These are phyloP conservation scores for Drosophila meridiana DNA, from an alignment of 2,888 invertebrate species.

Conservation along the genomic window DNA sequence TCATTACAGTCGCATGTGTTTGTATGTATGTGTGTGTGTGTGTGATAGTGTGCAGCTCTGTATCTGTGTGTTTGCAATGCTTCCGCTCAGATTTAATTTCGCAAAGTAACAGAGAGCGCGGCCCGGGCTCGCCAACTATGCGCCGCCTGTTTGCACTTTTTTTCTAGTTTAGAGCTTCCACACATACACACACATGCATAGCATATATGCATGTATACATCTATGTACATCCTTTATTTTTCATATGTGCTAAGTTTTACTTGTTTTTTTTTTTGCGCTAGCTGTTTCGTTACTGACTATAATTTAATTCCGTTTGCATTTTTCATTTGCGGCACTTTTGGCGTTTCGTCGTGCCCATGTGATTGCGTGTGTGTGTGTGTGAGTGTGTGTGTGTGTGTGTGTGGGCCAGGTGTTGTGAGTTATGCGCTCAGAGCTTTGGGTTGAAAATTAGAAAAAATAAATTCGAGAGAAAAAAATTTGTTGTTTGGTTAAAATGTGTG, in stretches of 20 bases:
- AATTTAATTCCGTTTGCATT: constrained; percentile 80
- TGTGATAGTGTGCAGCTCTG: constrained; percentile 7
- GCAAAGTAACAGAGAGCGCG: constrained; percentile 66
- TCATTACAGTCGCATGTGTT: constrained; percentile 66
- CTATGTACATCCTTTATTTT: constrained; percentile 30
- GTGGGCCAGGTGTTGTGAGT: constrained; percentile 68
- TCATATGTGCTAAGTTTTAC: constrained; percentile 19
- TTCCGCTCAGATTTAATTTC: constrained; percentile 82
- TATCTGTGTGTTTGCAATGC: constrained; percentile 56
- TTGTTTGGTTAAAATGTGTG: constrained; percentile 41
- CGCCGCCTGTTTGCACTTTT: constrained; percentile 79
- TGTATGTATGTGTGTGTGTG: constrained; percentile 20
- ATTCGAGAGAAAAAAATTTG: constrained; percentile 28
- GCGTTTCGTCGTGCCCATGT: constrained; percentile 43
- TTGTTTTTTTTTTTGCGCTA: constrained; percentile 21
- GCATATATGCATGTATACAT: neutral
- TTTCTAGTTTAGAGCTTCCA: constrained; percentile 51
- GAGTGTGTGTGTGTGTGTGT: constrained; percentile 14
- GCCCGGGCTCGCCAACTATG: constrained; percentile 66
- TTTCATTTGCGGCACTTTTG: constrained; percentile 81
- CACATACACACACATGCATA: neutral
- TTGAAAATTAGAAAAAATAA: constrained; percentile 65
- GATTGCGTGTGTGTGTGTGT: constrained; percentile 8
- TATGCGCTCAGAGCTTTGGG: constrained; percentile 72
- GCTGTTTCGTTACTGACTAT: constrained; percentile 78